Evolutionary conservation across 2,888 invertebrate genomes (phyloP), one percentile per base, ranked within the genome.

Genomic region (Himalopsyche kuldschensis): DNA sequence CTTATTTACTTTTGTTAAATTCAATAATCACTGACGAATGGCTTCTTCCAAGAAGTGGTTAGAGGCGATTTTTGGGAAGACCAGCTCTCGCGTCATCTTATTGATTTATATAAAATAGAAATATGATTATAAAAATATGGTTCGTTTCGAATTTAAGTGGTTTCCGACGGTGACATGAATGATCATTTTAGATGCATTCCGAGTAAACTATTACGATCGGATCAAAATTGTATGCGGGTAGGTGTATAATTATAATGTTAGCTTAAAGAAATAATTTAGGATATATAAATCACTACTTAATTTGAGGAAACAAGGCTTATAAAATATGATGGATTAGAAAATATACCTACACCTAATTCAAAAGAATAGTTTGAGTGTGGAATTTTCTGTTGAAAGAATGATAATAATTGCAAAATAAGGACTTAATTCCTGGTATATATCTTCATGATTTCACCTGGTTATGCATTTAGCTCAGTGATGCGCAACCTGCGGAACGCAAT

Each of bases 1-100:
- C 69, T 69, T 69, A 69, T 69, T 69, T 69, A 69, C 69, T 69
- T 69, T 69, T 69, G 69, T 69, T 69, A 69, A 69, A 69, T 69
- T 69, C 69, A 69, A 69, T 69, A 69, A 69, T 27, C 30, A 11
- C 69, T 69, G 69, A 30, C 69, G 69, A 69, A 69, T 69, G 11
- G 69, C 30, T 27, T 69, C 69, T 69, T 69, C 69, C 27, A 0
- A 69, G 69, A 69, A 69, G 69, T 69, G 27, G 69, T 69, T 69
- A 69, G 30, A 69, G 69, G 69, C 69, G 69, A 69, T 69, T 69
- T 69, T 69, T 30, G 27, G 69, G 30, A 69, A 69, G 11, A 69
- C 69, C 69, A 69, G 3, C 3, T 11, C 69, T 69, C 69, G 69
- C 69, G 69, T 69, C 69, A 69, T 69, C 69, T 69, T 69, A 69